Evolutionary conservation across 2,797 vertebrate genomes (phyloP), one percentile per base, ranked within the genome.

Genomic region (Macropodus opercularis): DNA sequence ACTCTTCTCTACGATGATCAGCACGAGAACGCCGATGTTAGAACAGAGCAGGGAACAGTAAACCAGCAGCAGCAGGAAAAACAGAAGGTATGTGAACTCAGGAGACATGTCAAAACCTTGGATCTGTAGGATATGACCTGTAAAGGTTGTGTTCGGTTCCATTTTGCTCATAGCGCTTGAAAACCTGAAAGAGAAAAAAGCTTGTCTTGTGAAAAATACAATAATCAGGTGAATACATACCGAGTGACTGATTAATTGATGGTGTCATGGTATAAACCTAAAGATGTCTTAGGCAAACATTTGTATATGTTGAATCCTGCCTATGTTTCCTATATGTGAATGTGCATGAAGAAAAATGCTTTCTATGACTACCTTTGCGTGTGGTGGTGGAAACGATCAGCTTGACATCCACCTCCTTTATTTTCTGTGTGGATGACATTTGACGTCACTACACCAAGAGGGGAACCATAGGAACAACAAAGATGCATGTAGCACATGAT

Each of bases 1-100:
- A 46, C 77, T 84, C 59, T 64, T 84, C 50, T 90, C 80, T 0
- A 53, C 79, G 55, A 85, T 64, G 27, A 91, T 88, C 1, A 90
- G 69, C 2, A 59, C 6, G 0, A 90, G 70, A 29, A 91, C 63
- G 2, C 77, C 79, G 1, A 85, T 46, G 67, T 90, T 91, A 5
- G 83, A 84, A 23, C 84, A 57, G 4, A 90, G 67, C 52, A 90
- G 68, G 7, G 65, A 60, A 4, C 55, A 58, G 53, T 91, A 90
- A 22, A 78, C 52, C 41, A 88, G 67, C 4, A 89, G 75, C 55
- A 90, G 54, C 1, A 82, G 31, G 65, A 85, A 81, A 69, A 89
- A 89, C 8, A 90, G 17, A 22, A 86, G 88, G 26, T 84, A 81
- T 0, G 21, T 73, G 10, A 69, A 82, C 19, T 74, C 11, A 9